Percentiles rank a stretch among this genome's conserved stretches.
phyloP scores from a whole-genome alignment of 2,797 vertebrate species.

The Calcarius lapponicus region DNA sequence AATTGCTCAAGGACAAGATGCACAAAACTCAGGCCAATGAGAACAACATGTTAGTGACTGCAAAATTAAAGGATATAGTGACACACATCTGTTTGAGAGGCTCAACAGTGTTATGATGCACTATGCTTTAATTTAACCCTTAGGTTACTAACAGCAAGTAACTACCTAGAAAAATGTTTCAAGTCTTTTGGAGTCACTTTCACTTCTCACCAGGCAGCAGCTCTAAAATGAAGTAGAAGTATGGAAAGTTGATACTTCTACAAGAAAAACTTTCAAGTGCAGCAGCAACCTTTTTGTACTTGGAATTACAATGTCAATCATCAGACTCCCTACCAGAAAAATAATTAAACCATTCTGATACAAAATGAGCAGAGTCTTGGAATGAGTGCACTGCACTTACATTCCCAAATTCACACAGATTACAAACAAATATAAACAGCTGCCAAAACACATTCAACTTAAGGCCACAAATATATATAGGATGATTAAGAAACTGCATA shows the following conservation, averaged over 20 bases:
- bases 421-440: not conserved
- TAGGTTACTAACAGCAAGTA: not conserved
- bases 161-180: not conserved
- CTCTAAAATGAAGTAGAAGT: not conserved
- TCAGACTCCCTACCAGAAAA: not conserved
- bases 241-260: not conserved
- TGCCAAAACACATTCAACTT: not conserved
- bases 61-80: not conserved
- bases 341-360: not conserved
- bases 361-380: not conserved
- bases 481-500: not conserved
- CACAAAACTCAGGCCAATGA: not conserved
- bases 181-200: not conserved
- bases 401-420: not conserved
- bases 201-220: not conserved
- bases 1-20: not conserved
- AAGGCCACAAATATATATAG: not conserved
- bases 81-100: not conserved
- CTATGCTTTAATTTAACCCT: not conserved
- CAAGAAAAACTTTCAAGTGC: not conserved
- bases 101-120: not conserved
- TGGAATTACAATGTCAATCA: not conserved
- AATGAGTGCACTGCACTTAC: not conserved
- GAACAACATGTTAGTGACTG: not conserved
- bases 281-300: not conserved